A percentile compares a stretch with the other conserved stretches of the same genome.
These are phyloP conservation scores for Archips crataeganus DNA, from an alignment of 2,888 invertebrate genomes.

Conservation along the genomic window DNA sequence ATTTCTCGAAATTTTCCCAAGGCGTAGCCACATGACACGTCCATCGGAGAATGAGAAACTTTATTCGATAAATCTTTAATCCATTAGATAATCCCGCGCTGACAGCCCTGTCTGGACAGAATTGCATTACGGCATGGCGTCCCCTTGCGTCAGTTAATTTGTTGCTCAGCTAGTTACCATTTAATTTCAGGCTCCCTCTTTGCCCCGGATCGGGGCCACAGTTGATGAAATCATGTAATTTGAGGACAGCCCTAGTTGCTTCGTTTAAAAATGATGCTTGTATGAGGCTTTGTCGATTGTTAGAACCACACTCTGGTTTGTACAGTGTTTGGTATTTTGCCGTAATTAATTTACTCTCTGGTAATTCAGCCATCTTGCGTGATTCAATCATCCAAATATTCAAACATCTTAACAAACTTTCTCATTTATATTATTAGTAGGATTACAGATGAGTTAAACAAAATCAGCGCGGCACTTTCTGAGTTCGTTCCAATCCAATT, in stretches of 20 bases:
- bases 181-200: constrained; percentile 57
- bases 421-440: no score
- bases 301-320: background rate
- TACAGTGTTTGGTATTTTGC: background rate
- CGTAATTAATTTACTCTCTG: no score
- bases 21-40: no score
- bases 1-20: no score
- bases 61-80: background rate
- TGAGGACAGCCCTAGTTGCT: constrained; percentile 52
- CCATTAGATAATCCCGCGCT: background rate
- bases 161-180: constrained; percentile 67
- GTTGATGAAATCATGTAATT: constrained; percentile 57
- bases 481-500: no score
- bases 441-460: no score
- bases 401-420: no score
- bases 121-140: constrained; percentile 61
- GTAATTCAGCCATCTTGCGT: no score
- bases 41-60: no score
- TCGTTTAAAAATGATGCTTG: constrained; percentile 48
- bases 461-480: no score
- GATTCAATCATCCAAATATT: no score
- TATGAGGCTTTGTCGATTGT: constrained; percentile 1
- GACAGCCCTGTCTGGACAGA: constrained; percentile 33
- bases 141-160: constrained; percentile 64
- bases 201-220: constrained; percentile 49